Conservation (phyloP, 2,888 invertebrate species). For the Mellilla xanthometata region DNA sequence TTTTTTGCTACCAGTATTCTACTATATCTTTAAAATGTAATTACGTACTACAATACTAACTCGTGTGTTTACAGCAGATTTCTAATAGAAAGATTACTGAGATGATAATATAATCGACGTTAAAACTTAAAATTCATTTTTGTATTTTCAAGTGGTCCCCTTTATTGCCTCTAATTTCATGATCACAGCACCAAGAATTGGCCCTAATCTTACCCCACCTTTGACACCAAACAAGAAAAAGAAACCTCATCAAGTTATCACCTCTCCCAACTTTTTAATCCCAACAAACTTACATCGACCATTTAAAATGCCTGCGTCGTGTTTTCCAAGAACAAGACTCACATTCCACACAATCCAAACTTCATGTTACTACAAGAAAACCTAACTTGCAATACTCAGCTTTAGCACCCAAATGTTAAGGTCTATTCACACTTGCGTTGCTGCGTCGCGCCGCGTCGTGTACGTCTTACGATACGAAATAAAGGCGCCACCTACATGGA, state of each 20-base stretch:
- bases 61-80: too few species aligned
- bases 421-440: slow-evolving; percentile 3
- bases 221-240: neutral
- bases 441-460: neutral
- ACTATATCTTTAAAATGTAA: too few species aligned
- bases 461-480: slow-evolving; percentile 5
- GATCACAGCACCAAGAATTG: too few species aligned
- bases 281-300: slow-evolving; percentile 4
- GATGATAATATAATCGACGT: too few species aligned
- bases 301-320: slow-evolving; percentile 24
- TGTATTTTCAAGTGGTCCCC: too few species aligned
- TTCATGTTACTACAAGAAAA: slow-evolving; percentile 15
- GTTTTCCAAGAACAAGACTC: slow-evolving; percentile 20
- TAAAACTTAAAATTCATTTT: too few species aligned
- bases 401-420: slow-evolving; percentile 5
- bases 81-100: too few species aligned
- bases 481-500: slow-evolving; percentile 26
- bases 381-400: slow-evolving; percentile 6
- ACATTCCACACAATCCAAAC: slow-evolving; percentile 12
- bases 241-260: slow-evolving; percentile 1
- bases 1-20: too few species aligned
- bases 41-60: too few species aligned
- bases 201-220: too few species aligned
- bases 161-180: too few species aligned
- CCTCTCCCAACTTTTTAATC: slow-evolving; percentile 12